Percentiles rank a stretch among this genome's conserved stretches.
Evolutionary conservation across 2,888 invertebrate genomes (phyloP).

Genomic region (Scaptomyza caliginosa): DNA sequence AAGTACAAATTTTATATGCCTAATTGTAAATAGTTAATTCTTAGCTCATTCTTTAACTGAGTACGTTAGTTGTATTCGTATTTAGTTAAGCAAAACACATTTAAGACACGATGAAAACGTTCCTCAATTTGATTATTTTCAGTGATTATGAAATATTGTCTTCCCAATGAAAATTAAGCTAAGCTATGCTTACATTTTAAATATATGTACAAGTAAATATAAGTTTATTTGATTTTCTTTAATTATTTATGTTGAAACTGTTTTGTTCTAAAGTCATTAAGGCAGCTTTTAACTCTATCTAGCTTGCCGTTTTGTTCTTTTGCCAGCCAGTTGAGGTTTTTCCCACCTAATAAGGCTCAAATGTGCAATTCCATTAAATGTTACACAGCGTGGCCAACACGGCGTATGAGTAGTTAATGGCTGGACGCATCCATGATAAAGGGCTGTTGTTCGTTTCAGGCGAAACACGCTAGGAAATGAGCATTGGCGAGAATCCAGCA

Average conservation of each 20-base stretch:
- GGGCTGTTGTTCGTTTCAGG: conserved; percentile 5
- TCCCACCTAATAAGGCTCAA: conserved; percentile 61
- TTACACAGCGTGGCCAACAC: conserved; percentile 15
- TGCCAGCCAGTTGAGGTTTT: too few species aligned
- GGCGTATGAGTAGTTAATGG: conserved; percentile 51
- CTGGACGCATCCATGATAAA: conserved; percentile 47
- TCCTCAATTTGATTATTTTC: conserved; percentile 43
- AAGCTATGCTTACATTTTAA: conserved; percentile 18
- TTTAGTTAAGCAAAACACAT: conserved; percentile 16
- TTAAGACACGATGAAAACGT: conserved; percentile 48
- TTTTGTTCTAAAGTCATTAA: too few species aligned
- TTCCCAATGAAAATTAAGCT: conserved; percentile 49
- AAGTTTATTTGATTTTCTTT: too few species aligned
- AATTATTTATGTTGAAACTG: too few species aligned
- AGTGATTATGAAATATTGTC: conserved; percentile 68
- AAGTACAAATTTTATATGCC: background rate
- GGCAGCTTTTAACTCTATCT: background rate
- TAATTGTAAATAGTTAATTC: background rate
- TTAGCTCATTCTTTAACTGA: background rate
- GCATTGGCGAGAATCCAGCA: conserved; percentile 26
- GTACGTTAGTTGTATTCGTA: background rate
- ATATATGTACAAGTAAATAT: conserved; percentile 9
- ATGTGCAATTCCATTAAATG: conserved; percentile 67
- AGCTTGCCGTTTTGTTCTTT: background rate
- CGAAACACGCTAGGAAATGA: conserved; percentile 52